Evolutionary conservation across 2,797 vertebrate species (phyloP).

Genomic region (Smutsia temminckii): DNA sequence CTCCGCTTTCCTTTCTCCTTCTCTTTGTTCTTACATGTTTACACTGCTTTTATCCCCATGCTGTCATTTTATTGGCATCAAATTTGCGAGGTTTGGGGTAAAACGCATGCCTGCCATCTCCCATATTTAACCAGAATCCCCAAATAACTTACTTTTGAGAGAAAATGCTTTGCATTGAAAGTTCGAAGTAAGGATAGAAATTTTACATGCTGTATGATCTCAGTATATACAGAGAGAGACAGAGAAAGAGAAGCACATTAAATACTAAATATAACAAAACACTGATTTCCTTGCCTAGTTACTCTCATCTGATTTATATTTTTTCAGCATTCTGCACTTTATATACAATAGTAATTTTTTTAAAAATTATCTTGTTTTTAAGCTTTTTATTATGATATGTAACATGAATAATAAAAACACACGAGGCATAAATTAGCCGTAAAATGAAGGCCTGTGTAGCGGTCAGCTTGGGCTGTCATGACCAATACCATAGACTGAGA

Average conservation of each 20-base stretch:
- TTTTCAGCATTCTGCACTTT: neutral
- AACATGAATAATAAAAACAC: neutral
- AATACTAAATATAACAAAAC: neutral
- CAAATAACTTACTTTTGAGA: constrained; percentile 22
- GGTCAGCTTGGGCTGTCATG: neutral
- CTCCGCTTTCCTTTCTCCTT: neutral
- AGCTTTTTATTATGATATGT: neutral
- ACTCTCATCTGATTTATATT: neutral
- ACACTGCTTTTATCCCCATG: neutral
- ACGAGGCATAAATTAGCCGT: too few species aligned
- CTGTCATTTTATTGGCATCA: constrained; percentile 36
- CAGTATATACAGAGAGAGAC: neutral
- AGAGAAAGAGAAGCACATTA: neutral
- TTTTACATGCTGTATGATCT: neutral
- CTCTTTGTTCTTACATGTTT: constrained; percentile 29
- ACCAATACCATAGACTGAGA: neutral
- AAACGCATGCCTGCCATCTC: neutral
- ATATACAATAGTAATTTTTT: neutral
- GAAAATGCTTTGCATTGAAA: constrained; percentile 44
- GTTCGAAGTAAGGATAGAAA: neutral
- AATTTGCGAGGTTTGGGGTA: neutral
- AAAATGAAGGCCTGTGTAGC: neutral
- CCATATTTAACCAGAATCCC: constrained; percentile 48
- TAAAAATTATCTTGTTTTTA: neutral
- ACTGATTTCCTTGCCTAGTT: neutral